Conservation (phyloP, 2,797 vertebrate species). For the Euphonia xanthogaster region DNA sequence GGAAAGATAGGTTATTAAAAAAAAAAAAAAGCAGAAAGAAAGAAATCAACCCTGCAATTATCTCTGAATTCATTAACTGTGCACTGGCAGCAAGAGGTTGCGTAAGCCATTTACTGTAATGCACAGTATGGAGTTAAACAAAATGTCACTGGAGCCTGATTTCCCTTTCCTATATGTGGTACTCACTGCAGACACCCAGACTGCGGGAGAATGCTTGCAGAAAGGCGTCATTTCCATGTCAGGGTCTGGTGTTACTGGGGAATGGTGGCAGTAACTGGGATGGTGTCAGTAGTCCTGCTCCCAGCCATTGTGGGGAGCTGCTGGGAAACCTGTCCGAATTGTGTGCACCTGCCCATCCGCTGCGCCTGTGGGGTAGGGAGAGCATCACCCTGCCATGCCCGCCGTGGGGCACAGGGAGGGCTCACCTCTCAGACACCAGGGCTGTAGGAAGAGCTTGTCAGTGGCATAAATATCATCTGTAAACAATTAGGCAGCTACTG, state of each 20-base stretch:
- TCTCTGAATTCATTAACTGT: slow-evolving; percentile 57
- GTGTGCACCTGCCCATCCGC: background rate
- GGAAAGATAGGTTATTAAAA: slow-evolving; percentile 13
- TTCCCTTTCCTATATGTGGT: background rate
- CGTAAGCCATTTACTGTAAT: slow-evolving; percentile 42
- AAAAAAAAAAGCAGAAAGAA: background rate
- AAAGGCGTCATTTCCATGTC: background rate
- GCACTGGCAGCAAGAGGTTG: slow-evolving; percentile 24
- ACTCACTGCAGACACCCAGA: background rate
- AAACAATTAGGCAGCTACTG: slow-evolving; percentile 82
- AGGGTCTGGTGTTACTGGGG: background rate
- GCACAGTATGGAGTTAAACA: background rate
- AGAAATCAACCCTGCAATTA: slow-evolving; percentile 52
- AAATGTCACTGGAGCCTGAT: slow-evolving; percentile 17
- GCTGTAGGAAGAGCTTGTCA: slow-evolving; percentile 66
- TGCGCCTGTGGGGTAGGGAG: background rate
- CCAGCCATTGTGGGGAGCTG: background rate
- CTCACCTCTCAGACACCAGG: slow-evolving; percentile 64
- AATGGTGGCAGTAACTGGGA: background rate
- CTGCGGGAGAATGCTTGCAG: background rate
- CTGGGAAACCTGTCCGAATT: background rate
- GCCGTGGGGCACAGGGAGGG: background rate
- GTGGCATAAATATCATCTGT: slow-evolving; percentile 73
- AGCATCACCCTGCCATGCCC: rapidly evolving
- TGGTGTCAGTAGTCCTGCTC: background rate